Evolutionary conservation across 2,888 invertebrate genomes (phyloP), one percentile per base, ranked within the genome.

Genomic region (Synergus japonicus): DNA sequence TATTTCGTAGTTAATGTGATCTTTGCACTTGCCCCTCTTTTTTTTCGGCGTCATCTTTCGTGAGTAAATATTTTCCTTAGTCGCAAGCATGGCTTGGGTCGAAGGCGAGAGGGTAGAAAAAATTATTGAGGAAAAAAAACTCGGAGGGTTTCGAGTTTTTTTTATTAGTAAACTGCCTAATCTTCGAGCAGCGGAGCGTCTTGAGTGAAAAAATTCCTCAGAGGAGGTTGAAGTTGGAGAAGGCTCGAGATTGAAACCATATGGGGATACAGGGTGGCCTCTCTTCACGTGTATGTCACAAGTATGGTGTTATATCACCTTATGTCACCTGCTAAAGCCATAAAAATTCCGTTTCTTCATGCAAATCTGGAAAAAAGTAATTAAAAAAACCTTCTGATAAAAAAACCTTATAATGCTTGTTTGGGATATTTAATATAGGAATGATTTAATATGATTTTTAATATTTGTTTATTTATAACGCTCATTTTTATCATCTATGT

Each of bases 171-270:
- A 1, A 69, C 58, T 60, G 29, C 69, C 46, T 46, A 69, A 29
- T 49, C 13, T 69, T 69, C 29, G 44, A 29, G 69, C 67, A 22
- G 22, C 69, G 22, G 69, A 46, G 67, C 43, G 46, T 44, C 18
- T 67, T 44, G 18, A 66, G 66, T 29, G 43, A 43, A 22, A 69
- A 69, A 69, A 69, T 46, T 46, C 29, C 49, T 69, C 46, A 18
- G 22, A 69, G 69, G 49, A 67, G 67, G 67, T 67, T 46, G n/a
- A 15, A 29, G 29, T 29, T 29, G 29, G 29, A 41, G 65, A 13
- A 29, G 37, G 29, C 10, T 64, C n/a, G 67, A 13, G 46, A 67
- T 67, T 67, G 67, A 46, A 46, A 67, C 67, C 67, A 67, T 67
- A 67, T 67, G 67, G 67, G 67, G 44, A 44, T 44, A 13, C 46